Base-by-base conservation (phyloP, 2,113 vertebrate genomes). In the Esox niger region DNA sequence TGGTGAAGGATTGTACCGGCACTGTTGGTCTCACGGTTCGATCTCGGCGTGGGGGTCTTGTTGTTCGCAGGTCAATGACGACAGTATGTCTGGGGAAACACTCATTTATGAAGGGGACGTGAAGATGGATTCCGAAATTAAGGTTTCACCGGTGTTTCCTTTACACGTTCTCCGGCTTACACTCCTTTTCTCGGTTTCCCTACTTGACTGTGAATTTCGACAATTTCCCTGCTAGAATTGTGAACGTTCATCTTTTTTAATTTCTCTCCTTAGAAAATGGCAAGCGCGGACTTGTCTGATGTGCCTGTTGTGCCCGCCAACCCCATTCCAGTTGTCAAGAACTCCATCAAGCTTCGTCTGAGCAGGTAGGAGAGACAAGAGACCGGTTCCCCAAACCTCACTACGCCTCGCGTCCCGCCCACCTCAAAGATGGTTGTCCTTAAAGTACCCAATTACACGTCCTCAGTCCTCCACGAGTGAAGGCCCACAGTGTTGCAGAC, bases 261-360 rank as follows among this genome's bases (percentile, higher is more conserved):
- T 43, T 1, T 66, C 54, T 6, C 1, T 66, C 82, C 66, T 66
- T 84, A 94, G 94, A 90, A 65, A 87, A 76, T 73, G 43, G 79
- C 89, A 73, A 87, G 81, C 75, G 83, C 87, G 69, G 91, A 88
- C 74, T 90, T 93, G 78, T 90, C 91, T 26, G 87, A 88, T 76
- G 86, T 87, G 67, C 89, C 91, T 62, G 81, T 87, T 76, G 88
- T 92, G 74, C 91, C 88, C 70, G 85, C 85, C 85, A 91, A 90
- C 85, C 91, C 90, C 82, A 86, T 91, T 86, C 82, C 91, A 71
- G 88, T 91, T 86, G 89, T 89, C 84, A 94, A 92, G 91, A 93
- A 91, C 88, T 91, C 92, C 82, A 91, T 95, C 88, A 95, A 93
- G 87, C 85, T 95, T 82, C 87, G 91, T 78, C 86, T 92, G 79